These are phyloP conservation scores for Gymnocephalus cernua DNA, from an alignment of 2,113 vertebrate genomes.

Conservation along the genomic window DNA sequence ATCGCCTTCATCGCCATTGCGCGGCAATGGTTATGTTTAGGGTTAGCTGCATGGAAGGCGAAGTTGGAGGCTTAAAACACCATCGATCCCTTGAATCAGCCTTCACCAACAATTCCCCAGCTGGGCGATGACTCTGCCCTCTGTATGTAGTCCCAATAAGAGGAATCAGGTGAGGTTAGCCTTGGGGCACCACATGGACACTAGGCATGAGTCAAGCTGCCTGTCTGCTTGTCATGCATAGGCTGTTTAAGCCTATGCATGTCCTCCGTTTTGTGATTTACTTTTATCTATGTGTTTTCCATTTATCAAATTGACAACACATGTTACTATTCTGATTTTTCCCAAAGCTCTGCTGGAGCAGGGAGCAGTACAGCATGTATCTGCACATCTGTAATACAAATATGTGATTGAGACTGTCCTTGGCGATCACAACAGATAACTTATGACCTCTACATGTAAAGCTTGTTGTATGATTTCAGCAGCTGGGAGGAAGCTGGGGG, in stretches of 20 bases:
- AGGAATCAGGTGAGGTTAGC: conserved; percentile 8
- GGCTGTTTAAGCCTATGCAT: neutral
- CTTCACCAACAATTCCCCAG: conserved; percentile 3
- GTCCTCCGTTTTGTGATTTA: neutral
- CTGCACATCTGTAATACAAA: conserved; percentile 8
- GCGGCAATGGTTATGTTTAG: no score
- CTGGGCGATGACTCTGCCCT: neutral
- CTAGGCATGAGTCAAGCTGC: neutral
- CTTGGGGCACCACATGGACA: neutral
- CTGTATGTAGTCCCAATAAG: conserved; percentile 12
- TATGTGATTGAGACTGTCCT: neutral
- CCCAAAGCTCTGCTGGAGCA: neutral
- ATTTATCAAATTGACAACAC: neutral
- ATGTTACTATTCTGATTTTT: neutral
- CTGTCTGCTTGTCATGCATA: neutral
- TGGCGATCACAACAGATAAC: conserved; percentile 21
- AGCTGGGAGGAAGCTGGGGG: conserved; percentile 24
- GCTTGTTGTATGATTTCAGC: conserved; percentile 25
- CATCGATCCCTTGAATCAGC: conserved; percentile 9
- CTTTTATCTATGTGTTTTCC: neutral
- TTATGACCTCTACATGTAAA: conserved; percentile 17
- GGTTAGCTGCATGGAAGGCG: no score
- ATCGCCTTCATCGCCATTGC: no score
- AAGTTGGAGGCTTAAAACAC: no score
- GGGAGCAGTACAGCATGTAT: neutral